Base-by-base conservation (phyloP, 1,140 invertebrate genomes). In the Daktulosphaira vitifoliae region DNA sequence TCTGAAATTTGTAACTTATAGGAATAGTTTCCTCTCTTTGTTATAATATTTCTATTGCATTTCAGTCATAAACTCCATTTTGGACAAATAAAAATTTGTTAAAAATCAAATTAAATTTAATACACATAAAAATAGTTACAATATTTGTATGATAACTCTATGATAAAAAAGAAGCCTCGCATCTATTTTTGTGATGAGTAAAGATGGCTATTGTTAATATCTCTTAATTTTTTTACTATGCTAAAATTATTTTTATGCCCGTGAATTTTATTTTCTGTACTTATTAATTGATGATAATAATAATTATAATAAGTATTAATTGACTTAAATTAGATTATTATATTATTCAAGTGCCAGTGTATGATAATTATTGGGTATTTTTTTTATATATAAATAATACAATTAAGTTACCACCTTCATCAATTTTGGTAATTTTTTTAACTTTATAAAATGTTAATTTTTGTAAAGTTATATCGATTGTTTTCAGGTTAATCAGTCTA, bases 181-280 rank as follows among this genome's bases (percentile, higher is more conserved):
- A 48, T 62, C 42, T 62, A 25, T 62, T 62, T 46, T 62, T 22
- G n/a, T n/a, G 25, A 62, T 33, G 42, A 15, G 42, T n/a, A 15
- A 29, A 29, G 13, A 62, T 7, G 42, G 56, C 56, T 62, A 33
- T 48, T 62, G 42, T 62, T 62, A 25, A 44, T 62, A 46, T 62
- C 11, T 33, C 25, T 44, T 62, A 46, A 46, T 46, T 48, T 62
- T 62, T 62, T 56, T 48, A 46, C 44, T 46, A 48, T 29, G 42
- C 42, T 62, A 62, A 48, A 62, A 33, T 62, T 62, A 62, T 62
- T 62, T 62, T 62, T 62, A 48, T 25, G 56, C 42, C 56, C 42
- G 56, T 62, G 56, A 62, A 62, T 62, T 62, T 62, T 62, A 62
- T 62, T 62, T 62, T 62, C 56, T 62, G 56, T 62, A 62, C 42